Conservation (phyloP, 2,888 invertebrate species). For the Macrophya alboannulata region DNA sequence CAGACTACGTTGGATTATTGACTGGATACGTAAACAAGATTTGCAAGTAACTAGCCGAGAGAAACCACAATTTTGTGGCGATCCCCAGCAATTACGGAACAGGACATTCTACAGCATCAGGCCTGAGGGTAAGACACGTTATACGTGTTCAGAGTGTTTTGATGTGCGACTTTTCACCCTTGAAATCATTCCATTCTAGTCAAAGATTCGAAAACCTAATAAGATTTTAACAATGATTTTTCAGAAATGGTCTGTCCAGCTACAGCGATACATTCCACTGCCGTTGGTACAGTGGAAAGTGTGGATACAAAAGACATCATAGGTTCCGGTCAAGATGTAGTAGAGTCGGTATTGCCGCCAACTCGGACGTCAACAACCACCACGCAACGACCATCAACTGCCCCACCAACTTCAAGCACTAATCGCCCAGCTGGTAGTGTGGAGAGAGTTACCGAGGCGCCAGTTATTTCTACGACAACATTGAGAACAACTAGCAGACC, state of each 20-base stretch:
- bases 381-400: conserved; percentile 63
- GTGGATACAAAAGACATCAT: conserved; percentile 77
- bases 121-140: conserved; percentile 84
- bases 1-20: conserved; percentile 92
- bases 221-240: conserved; percentile 61
- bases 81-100: conserved; percentile 90
- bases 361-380: conserved; percentile 67
- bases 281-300: conserved; percentile 83
- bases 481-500: conserved; percentile 64
- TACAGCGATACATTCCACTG: conserved; percentile 79
- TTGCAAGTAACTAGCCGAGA: conserved; percentile 96
- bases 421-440: conserved; percentile 25
- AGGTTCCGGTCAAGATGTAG: conserved; percentile 69
- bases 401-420: conserved; percentile 30
- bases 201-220: neutral
- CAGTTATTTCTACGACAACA: conserved; percentile 61
- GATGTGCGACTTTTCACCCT: neutral
- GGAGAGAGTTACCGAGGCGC: conserved; percentile 42
- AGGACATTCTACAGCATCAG: conserved; percentile 94
- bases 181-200: conserved; percentile 10
- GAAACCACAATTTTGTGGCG: conserved; percentile 96
- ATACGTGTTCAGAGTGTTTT: neutral
- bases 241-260: conserved; percentile 79
- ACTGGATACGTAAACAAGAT: conserved; percentile 94
- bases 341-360: conserved; percentile 77